Conservation (phyloP, 2,113 vertebrate species). For the Rafetus swinhoei region DNA sequence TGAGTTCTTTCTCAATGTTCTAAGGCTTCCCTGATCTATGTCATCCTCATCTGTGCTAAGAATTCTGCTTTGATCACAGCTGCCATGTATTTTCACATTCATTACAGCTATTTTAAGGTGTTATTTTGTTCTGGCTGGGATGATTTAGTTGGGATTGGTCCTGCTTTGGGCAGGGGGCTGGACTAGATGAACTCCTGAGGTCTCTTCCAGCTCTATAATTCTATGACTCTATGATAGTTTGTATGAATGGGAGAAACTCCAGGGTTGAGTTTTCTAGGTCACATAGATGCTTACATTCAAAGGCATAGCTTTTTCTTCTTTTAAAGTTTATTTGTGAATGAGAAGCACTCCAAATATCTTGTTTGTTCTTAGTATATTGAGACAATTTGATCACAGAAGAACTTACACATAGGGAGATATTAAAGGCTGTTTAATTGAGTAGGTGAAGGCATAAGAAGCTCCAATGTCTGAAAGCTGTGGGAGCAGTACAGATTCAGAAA, state of each 20-base stretch:
- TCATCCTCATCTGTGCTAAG: not conserved
- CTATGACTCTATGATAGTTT: no score
- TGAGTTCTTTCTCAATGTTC: not conserved
- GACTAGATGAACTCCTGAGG: no score
- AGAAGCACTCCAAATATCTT: not conserved
- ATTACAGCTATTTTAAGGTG: not conserved
- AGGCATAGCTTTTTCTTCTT: not conserved
- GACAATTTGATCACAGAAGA: not conserved
- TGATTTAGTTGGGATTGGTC: no score
- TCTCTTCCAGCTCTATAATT: no score
- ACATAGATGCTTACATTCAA: not conserved
- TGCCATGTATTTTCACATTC: no score
- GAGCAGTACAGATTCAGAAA: not conserved
- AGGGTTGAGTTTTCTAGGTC: not conserved
- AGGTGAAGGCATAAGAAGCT: not conserved
- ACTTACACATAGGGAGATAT: not conserved
- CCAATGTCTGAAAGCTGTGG: not conserved
- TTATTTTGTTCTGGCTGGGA: not conserved
- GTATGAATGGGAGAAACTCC: not conserved
- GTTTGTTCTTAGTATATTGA: not conserved
- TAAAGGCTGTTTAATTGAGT: not conserved
- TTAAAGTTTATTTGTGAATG: not conserved
- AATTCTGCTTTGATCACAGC: no score
- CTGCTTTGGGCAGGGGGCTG: no score
- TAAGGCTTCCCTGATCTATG: not conserved